These are phyloP conservation scores for Maccullochella peelii DNA, from an alignment of 2,113 vertebrate genomes.

Conservation along the genomic window DNA sequence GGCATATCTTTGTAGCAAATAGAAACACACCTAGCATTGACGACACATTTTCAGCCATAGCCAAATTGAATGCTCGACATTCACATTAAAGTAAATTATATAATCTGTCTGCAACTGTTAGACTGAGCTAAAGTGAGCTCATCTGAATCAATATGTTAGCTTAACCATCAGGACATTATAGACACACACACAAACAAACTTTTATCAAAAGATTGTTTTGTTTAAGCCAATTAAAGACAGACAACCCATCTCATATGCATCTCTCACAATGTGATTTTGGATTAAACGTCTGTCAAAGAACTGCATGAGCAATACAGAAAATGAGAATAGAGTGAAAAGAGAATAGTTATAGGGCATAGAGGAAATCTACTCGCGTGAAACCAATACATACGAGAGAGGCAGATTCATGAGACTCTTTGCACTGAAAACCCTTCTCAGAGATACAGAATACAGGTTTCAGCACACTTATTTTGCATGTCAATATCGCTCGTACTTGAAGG, in stretches of 20 bases:
- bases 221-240: neutral
- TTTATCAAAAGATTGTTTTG: neutral
- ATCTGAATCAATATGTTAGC: constrained; percentile 24
- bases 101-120: neutral
- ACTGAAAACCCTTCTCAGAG: constrained; percentile 5
- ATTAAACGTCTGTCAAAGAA: neutral
- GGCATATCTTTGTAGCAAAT: neutral
- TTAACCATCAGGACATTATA: neutral
- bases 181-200: too few species aligned
- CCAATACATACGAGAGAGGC: constrained; percentile 4
- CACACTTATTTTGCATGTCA: constrained; percentile 53
- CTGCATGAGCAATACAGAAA: neutral
- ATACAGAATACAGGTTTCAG: constrained; percentile 29
- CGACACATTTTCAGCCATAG: neutral
- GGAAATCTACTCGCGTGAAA: constrained; percentile 3
- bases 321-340: neutral
- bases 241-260: neutral
- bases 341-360: neutral
- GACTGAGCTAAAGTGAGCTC: neutral
- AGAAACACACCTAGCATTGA: neutral
- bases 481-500: constrained; percentile 52
- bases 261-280: neutral
- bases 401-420: constrained; percentile 31
- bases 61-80: neutral
- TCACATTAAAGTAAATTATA: constrained; percentile 2